Evolutionary conservation across 2,113 vertebrate species (phyloP), one percentile per base, ranked within the genome.

Genomic region (Gobius niger): DNA sequence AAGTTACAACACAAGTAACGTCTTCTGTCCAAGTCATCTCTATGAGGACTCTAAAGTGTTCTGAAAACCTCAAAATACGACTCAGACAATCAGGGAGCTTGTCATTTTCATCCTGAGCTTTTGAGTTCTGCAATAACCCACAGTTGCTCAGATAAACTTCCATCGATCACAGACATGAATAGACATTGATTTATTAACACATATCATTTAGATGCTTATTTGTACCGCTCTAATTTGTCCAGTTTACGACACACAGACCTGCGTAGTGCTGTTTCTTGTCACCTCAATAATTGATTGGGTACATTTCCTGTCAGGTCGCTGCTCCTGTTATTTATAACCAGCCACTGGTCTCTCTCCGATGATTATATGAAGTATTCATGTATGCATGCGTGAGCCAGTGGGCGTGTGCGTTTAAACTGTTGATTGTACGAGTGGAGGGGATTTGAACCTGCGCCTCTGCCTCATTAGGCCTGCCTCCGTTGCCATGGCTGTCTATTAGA

Each of bases 401-500:
- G 47, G 64, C 56, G 68, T 44, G 63, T 72, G 52, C 70, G 49
- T 85, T 82, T 80, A 87, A 88, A 85, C 84, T 84, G 86, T 82
- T 87, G 83, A 84, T 76, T 65, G 70, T 75, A 65, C 40, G 59
- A 86, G 76, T 69, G 78, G 70, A 76, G 76, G 68, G 59, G 78
- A 87, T 88, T 87, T 87, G 75, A 90, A 91, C 88, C 87, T 87
- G 87, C 59, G 67, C 80, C 84, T 77, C 78, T 68, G 76, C 82
- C 88, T 90, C 89, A 90, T 92, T 90, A 92, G 85, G 83, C 75
- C 80, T 82, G 89, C 86, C 82, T 78, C 83, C 65, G 91, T 92
- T 90, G 89, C 91, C 89, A 90, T 91, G 89, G 89, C 81, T 87
- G 85, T 90, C 91, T 87, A 90, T 90, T 90, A 90, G 79, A 81